These are phyloP conservation scores for Thamnophis sirtalis DNA, from an alignment of 2,113 vertebrate genomes.

Conservation along the genomic window DNA sequence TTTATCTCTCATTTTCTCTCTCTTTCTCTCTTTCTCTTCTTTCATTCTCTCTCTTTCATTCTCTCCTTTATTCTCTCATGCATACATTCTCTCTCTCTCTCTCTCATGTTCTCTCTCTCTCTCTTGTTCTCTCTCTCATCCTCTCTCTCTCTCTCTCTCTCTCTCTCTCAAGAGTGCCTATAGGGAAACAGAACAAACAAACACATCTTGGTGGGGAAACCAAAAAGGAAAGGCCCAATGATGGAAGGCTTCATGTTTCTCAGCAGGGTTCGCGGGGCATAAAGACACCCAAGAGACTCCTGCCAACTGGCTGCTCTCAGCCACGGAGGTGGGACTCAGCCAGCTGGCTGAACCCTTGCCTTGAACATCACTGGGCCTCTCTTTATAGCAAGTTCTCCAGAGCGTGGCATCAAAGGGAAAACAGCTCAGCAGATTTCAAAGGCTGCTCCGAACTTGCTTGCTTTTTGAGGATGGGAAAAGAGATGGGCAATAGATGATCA, in stretches of 20 bases:
- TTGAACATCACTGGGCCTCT: accelerated
- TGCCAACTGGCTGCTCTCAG: conserved; percentile 5
- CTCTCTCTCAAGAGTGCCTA: conserved; percentile 41
- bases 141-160: no score
- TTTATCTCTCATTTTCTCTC: no score
- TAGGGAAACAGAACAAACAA: conserved; percentile 62
- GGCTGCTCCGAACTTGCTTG: accelerated
- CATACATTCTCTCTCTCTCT: no score
- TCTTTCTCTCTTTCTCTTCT: accelerated
- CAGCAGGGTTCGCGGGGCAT: neutral
- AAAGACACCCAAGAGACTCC: neutral
- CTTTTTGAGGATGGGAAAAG: neutral
- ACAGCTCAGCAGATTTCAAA: accelerated
- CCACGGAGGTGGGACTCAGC: accelerated
- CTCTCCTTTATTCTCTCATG: no score
- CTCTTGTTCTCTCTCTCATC: no score
- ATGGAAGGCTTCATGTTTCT: conserved; percentile 30
- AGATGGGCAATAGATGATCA: neutral
- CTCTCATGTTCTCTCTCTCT: no score
- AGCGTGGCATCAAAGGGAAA: neutral
- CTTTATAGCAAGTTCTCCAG: accelerated
- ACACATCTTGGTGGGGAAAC: conserved; percentile 44
- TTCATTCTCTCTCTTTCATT: no score
- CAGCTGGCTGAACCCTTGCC: neutral
- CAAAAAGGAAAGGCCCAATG: conserved; percentile 20